Base-by-base conservation (phyloP, 2,888 invertebrate genomes). In the Minunthozetes semirufus region DNA sequence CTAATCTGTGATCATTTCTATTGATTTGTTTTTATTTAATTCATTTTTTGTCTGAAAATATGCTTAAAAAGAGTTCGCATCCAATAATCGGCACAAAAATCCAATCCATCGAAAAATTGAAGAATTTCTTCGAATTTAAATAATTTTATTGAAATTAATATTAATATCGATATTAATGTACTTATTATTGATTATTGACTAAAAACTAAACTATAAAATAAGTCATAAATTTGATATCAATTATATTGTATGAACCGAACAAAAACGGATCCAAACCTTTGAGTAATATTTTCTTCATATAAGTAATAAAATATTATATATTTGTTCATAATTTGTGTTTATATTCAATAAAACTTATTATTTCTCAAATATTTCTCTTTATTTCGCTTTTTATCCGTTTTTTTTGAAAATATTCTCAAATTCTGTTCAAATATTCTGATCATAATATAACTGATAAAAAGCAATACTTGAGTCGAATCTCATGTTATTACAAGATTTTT, bases 1-100 rank as follows among this genome's bases (percentile, higher is more conserved):
- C 9, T 17, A 68, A 46, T 68, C 68, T 68, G 68, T 68, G 68
- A 68, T 68, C 46, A 68, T 1, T 46, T 68, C n/a, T 63, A 33
- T 29, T 63, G 63, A 63, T 68, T 38, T 68, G 22, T 68, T 42
- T 68, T 19, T 42, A 22, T 46, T 68, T 68, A n/a, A 25, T 19
- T 46, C 42, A 4, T n/a, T 22, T 33, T 63, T 63, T 46, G 46
- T 68, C 13, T 68, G 22, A 68, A 68, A 42, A 68, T 68, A 68
- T 46, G 68, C 68, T 68, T 68, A n/a, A 42, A 68, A 68, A 25
- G n/a, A 33, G 33, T 38, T 66, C n/a, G 38, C 19, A 66, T 38
- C 38, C 15, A 46, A 68, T 22, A 46, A 42, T 46, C 17, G 17
- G 46, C 42, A 68, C 46, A 68, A 68, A 42, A 68, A 46, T 29